Evolutionary conservation across 2,888 invertebrate species (phyloP), one percentile per base, ranked within the genome.

Genomic region (Agrotis segetum): DNA sequence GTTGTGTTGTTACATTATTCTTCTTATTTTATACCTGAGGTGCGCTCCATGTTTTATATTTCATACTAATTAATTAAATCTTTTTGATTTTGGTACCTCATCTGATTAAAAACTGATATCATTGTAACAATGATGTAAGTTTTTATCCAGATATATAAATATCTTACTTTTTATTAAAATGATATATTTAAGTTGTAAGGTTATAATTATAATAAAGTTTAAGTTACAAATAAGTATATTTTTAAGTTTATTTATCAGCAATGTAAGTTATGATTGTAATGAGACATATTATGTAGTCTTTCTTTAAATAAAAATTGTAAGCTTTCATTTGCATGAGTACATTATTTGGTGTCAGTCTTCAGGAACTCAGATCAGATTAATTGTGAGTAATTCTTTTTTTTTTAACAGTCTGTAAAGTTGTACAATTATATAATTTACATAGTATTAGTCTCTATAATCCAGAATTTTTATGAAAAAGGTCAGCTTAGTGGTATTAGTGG

Each of bases 1-100:
- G 21, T 40, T 59, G n/a, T 52, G 16, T 46, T 52, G 46, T 52
- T 71, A 55, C 24, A 40, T 69, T 69, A 13, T 34, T 19, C 29
- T 70, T 16, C 0, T 52, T 2, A 0, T 17, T n/a, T 34, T 71
- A 13, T 56, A 40, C 16, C 3, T 40, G 1, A n/a, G 19, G 5
- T n/a, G 19, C 19, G 3, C 13, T 16, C 1, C 1, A 46, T 47
- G 16, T 24, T 53, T 56, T 40, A 16, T 40, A 40, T 56, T 16
- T 46, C 6, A 56, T 56, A 14, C 0, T 34, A 3, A 14, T 3
- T 34, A 56, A 56, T 3, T 44, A 13, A 19, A 24, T 24, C 24
- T n/a, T n/a, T 19, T 67, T 55, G 16, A 9, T 53, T 17, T 19
- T 24, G 16, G 16, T 34, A 34, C 34, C 9, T 40, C 34, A 34